Evolutionary conservation across 2,888 invertebrate genomes (phyloP), one percentile per base, ranked within the genome.

Genomic region (Congeria kusceri): DNA sequence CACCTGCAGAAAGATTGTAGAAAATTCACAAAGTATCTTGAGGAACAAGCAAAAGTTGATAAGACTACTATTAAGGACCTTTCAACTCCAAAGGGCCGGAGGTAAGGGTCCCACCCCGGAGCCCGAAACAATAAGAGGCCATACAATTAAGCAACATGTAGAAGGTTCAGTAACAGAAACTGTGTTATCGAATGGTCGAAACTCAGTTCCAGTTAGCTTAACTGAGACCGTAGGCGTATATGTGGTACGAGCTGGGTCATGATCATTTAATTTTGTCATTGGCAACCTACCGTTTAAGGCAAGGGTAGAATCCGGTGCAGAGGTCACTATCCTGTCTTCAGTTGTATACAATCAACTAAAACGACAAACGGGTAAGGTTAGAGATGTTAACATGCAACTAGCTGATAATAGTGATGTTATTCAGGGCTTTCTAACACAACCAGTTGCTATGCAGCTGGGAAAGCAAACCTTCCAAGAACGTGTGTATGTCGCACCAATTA

Each of bases 261-360:
- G 39, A 11, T 67, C 28, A 39, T 57, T 67, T 1, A n/a, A 53
- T 18, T 15, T 66, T 13, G 11, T 27, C 27, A 53, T 73, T 1
- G 73, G 66, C 9, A 59, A 44, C 44, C 25, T 18, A n/a, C n/a
- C 5, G 15, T 62, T 74, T 44, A 74, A 61, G 32, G 68, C 74
- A 18, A 28, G 62, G 32, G 63, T 74, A 25, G 74, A 74, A 39
- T 67, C 74, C 7, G 66, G 66, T 23, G 74, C 76, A 4, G 69
- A 76, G n/a, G 57, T 76, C n/a, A 64, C 76, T 11, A 69, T 76
- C 28, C 59, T 70, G 28, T 70, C 69, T 9, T n/a, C 44, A 23
- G 39, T 47, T 27, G n/a, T 70, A 9, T 77, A 66, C 56, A 39
- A 77, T 13, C 39, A 20, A 20, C 59, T 77, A 18, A 66, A 58